These are phyloP conservation scores for Tinamus major DNA, from an alignment of 2,797 vertebrate genomes.

Conservation along the genomic window DNA sequence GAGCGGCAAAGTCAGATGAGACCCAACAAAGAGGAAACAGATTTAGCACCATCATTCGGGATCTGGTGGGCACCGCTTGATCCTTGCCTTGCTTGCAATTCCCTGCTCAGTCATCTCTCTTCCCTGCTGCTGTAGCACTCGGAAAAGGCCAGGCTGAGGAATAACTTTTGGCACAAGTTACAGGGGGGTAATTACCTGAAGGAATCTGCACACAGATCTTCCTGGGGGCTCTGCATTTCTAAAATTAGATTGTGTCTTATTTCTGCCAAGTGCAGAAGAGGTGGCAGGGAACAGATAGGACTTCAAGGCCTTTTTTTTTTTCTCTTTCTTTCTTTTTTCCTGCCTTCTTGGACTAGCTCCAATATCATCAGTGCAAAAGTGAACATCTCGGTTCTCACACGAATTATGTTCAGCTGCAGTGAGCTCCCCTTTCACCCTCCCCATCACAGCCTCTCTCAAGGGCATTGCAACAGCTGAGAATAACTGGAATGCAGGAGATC, in stretches of 20 bases:
- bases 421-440: not conserved
- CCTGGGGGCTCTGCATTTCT: not conserved
- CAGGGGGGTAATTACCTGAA: not conserved
- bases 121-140: not conserved
- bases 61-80: constrained; percentile 14
- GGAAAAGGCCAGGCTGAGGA: not conserved
- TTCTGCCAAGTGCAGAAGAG: not conserved
- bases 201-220: not conserved
- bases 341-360: not conserved
- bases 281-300: not conserved
- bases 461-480: constrained; percentile 64
- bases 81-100: constrained; percentile 28
- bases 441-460: not conserved
- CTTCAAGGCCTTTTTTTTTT: not conserved
- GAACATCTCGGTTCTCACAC: not conserved
- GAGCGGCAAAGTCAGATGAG: constrained; percentile 37
- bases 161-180: not conserved
- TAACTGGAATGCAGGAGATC: constrained; percentile 52
- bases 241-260: not conserved
- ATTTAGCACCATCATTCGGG: not conserved
- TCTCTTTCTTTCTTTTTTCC: not conserved
- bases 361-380: not conserved
- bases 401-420: not conserved
- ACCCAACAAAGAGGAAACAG: constrained; percentile 29
- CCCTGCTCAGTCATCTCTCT: not conserved